phyloP scores from a whole-genome alignment of 2,888 invertebrate species.

The Carpatolechia fugitivella region DNA sequence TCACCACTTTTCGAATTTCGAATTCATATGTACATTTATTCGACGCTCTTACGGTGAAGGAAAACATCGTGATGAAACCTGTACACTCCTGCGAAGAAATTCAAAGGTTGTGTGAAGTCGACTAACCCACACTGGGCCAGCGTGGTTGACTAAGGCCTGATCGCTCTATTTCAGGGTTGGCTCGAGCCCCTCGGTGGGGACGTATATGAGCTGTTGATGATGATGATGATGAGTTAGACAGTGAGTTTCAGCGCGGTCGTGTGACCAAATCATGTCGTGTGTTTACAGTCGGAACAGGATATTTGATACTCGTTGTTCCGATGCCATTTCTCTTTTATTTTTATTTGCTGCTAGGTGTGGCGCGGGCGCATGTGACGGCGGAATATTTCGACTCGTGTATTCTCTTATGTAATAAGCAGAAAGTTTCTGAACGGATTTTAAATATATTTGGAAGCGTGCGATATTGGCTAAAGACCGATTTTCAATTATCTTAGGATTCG shows the following conservation, averaged over 20 bases:
- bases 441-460: conserved; percentile 11
- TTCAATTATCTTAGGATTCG: background rate
- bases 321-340: conserved; percentile 38
- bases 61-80: no score
- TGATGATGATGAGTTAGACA: no score
- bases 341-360: conserved; percentile 33
- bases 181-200: no score
- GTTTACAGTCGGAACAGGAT: conserved; percentile 31
- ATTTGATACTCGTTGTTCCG: conserved; percentile 31
- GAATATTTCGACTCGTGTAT: conserved; percentile 15
- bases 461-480: background rate
- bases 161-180: no score
- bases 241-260: background rate
- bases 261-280: background rate
- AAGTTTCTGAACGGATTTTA: conserved; percentile 19
- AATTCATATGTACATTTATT: no score
- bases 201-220: no score
- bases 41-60: no score
- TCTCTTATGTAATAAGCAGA: conserved; percentile 1
- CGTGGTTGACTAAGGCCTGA: no score
- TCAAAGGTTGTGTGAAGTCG: no score
- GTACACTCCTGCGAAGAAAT: no score
- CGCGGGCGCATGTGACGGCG: conserved; percentile 21
- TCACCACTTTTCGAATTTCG: no score
- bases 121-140: no score